These are phyloP conservation scores for Bradypus variegatus DNA, from an alignment of 2,797 vertebrate species.

Conservation along the genomic window DNA sequence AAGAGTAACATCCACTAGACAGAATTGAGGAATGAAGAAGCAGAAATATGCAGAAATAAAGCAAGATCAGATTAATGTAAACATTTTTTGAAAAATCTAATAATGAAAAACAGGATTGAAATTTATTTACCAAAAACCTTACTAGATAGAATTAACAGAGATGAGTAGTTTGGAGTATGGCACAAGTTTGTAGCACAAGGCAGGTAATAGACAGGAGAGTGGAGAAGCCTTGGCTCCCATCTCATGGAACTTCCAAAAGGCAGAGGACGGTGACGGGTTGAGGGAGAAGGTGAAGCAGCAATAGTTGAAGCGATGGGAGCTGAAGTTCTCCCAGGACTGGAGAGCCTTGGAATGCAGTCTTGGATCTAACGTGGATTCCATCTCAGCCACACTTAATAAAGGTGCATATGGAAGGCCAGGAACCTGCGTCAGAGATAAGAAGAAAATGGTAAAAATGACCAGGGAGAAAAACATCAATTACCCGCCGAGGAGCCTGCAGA, in stretches of 20 bases:
- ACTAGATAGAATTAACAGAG: too few species aligned
- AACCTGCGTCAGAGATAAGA: neutral
- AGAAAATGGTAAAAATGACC: neutral
- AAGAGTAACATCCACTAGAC: neutral
- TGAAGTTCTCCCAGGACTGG: neutral
- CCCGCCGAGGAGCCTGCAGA: neutral
- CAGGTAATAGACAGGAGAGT: neutral
- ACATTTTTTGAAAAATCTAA: neutral
- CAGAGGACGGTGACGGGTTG: neutral
- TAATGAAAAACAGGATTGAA: neutral
- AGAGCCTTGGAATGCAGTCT: neutral
- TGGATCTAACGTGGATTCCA: neutral
- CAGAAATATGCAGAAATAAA: neutral
- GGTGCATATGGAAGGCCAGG: neutral
- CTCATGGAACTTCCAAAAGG: too few species aligned
- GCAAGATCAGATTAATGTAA: neutral
- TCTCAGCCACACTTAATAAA: neutral
- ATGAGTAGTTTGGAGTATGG: neutral
- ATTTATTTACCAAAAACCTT: too few species aligned
- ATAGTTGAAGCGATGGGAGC: neutral
- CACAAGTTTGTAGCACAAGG: fast-evolving
- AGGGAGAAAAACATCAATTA: too few species aligned
- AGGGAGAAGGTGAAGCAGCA: too few species aligned
- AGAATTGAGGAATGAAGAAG: neutral
- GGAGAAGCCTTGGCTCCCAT: too few species aligned